phyloP scores from a whole-genome alignment of 2,797 vertebrate species.

The Megaceryle alcyon region DNA sequence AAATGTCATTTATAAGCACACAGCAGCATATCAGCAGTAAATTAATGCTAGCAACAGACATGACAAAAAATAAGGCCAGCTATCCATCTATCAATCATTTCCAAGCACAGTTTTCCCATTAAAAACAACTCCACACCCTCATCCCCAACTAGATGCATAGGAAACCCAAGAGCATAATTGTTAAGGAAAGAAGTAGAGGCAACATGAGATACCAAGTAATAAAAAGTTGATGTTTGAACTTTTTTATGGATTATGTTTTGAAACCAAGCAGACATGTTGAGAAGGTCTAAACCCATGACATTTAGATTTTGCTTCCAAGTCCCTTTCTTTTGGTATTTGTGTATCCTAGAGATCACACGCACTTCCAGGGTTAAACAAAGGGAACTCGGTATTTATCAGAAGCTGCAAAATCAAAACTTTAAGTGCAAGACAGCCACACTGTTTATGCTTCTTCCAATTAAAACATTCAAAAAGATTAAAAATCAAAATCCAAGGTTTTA shows the following conservation, averaged over 20 bases:
- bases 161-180: neutral
- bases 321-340: neutral
- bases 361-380: neutral
- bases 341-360: neutral
- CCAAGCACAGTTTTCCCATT: neutral
- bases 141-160: neutral
- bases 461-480: slow-evolving; percentile 15
- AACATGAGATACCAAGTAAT: neutral
- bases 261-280: neutral
- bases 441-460: slow-evolving; percentile 2
- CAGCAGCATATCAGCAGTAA: neutral
- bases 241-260: neutral
- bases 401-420: neutral
- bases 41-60: neutral
- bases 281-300: neutral
- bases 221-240: slow-evolving; percentile 5
- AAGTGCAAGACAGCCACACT: neutral
- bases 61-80: neutral
- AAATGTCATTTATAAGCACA: neutral
- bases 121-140: neutral
- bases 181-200: neutral
- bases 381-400: neutral
- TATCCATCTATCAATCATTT: neutral
- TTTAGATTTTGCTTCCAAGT: neutral
- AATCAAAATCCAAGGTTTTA: neutral